Conservation (phyloP, 1,140 invertebrate genomes). For the Drosophila rhopaloa region DNA sequence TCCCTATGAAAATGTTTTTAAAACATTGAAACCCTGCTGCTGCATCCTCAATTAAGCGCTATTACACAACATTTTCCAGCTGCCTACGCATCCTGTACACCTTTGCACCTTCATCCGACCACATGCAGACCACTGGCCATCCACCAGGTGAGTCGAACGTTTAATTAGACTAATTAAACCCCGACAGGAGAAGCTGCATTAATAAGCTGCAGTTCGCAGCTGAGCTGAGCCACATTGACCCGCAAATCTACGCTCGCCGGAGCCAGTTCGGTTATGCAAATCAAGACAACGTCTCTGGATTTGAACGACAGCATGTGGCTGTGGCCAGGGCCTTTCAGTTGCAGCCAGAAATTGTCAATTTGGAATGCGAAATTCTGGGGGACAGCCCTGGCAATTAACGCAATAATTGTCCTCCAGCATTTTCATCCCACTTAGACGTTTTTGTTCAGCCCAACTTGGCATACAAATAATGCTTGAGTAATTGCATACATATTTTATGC, state of each 20-base stretch:
- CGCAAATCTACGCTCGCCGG: conserved; percentile 15
- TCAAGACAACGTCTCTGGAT: conserved; percentile 22
- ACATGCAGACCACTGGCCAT: conserved; percentile 11
- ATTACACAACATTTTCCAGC: conserved; percentile 26
- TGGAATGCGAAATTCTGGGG: conserved; percentile 7
- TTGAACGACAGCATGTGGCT: conserved; percentile 41
- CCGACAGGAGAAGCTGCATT: conserved; percentile 56
- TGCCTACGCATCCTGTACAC: conserved; percentile 12
- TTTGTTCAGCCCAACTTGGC: conserved; percentile 27
- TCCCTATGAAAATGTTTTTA: not conserved
- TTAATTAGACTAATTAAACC: conserved; percentile 74
- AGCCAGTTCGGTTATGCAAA: conserved; percentile 59
- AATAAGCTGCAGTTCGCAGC: conserved; percentile 57
- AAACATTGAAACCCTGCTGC: not conserved
- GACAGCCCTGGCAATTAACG: conserved; percentile 52
- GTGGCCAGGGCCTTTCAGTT: conserved; percentile 33
- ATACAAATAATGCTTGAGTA: conserved; percentile 41
- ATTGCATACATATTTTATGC: conserved; percentile 67
- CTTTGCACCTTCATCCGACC: conserved; percentile 12
- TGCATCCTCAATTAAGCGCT: conserved; percentile 1
- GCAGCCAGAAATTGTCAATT: conserved; percentile 50
- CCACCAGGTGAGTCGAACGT: conserved; percentile 37
- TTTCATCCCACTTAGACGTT: conserved; percentile 22
- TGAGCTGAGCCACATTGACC: conserved; percentile 24
- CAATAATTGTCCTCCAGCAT: conserved; percentile 48